These are phyloP conservation scores for Mycogona germanica DNA, from an alignment of 2,888 invertebrate species.

Conservation along the genomic window DNA sequence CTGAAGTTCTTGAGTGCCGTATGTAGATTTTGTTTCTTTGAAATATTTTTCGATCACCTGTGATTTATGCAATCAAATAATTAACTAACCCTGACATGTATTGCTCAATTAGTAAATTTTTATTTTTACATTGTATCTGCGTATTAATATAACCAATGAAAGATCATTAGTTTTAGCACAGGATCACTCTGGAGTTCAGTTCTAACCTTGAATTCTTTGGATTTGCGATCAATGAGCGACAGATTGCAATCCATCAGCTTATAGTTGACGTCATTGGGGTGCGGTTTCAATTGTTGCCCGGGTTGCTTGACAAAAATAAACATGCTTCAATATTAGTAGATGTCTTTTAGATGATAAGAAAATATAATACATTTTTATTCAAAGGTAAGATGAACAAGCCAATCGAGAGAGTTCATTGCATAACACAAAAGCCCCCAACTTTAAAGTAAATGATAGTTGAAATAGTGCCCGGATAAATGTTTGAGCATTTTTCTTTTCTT, in stretches of 20 bases:
- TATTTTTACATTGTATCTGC: no score
- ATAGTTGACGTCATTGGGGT: slow-evolving; percentile 35
- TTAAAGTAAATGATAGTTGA: no score
- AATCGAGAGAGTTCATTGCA: no score
- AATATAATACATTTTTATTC: slow-evolving; percentile 3
- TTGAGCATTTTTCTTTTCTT: no score
- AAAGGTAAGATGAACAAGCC: no score
- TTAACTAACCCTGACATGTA: neutral
- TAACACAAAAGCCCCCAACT: no score
- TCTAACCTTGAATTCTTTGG: slow-evolving; percentile 15
- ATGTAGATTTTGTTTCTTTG: slow-evolving; percentile 17
- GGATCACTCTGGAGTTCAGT: no score
- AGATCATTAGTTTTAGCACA: no score
- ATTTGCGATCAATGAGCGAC: slow-evolving; percentile 27
- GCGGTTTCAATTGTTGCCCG: slow-evolving; percentile 13
- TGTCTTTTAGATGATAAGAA: no score
- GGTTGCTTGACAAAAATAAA: no score
- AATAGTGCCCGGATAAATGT: no score
- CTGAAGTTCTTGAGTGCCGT: slow-evolving; percentile 25
- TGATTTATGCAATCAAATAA: neutral
- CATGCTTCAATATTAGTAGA: neutral
- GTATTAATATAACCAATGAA: no score
- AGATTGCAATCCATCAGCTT: slow-evolving; percentile 32
- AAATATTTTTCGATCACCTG: slow-evolving; percentile 11
- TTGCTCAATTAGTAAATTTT: neutral